Evolutionary conservation across 30 jellyfish, hydroid and myxozoan species (phyloP).

Genomic region (Chrysaora quinquecirrha): DNA sequence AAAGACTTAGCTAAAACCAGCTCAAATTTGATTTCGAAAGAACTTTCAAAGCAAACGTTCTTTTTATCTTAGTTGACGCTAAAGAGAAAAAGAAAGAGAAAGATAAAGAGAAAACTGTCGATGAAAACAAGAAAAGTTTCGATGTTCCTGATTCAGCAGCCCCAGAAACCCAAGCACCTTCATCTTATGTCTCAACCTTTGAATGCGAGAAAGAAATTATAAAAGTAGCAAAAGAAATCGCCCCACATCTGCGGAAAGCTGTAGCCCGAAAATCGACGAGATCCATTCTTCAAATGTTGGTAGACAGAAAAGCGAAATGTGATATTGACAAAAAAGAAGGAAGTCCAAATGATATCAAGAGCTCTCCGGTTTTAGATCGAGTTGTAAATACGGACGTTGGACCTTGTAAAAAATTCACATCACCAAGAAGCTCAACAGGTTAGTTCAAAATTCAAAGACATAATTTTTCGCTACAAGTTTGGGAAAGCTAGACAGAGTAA

Average conservation of each 20-base stretch:
- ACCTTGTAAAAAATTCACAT: slow-evolving; percentile 58
- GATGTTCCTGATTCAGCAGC: no score
- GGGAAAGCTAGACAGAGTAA: no score
- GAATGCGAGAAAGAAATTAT: slow-evolving; percentile 38
- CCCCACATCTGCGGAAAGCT: slow-evolving; percentile 55
- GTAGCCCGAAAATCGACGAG: slow-evolving; percentile 59
- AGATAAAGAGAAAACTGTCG: no score
- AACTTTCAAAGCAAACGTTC: no score
- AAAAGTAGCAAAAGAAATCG: slow-evolving; percentile 41
- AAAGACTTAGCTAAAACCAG: no score
- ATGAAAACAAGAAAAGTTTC: no score
- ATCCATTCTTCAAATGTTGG: slow-evolving; percentile 45
- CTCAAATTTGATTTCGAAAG: no score
- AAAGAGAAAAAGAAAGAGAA: no score
- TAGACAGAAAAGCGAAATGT: not conserved
- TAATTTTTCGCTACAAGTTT: no score
- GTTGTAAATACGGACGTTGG: slow-evolving; percentile 19
- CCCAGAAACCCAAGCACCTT: not conserved
- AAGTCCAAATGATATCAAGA: not conserved
- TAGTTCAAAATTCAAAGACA: no score
- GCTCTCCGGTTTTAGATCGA: not conserved
- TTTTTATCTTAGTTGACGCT: no score
- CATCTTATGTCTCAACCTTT: not conserved
- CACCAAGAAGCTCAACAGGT: slow-evolving; percentile 91
- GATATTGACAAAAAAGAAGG: not conserved